These are phyloP conservation scores for Falco cherrug DNA, from an alignment of 2,797 vertebrate species.

Conservation along the genomic window DNA sequence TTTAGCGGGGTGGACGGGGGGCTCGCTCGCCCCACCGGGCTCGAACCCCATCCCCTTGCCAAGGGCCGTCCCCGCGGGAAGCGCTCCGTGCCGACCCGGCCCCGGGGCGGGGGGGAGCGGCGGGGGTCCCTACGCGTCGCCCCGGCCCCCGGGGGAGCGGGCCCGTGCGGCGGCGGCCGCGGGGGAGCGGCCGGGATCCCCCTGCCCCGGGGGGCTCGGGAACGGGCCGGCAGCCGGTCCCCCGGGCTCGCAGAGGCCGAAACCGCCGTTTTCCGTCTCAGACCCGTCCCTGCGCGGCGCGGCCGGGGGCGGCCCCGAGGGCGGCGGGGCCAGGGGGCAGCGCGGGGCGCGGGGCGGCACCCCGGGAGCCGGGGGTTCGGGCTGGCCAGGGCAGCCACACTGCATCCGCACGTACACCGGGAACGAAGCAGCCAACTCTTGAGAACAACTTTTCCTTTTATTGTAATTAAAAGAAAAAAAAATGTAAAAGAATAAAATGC, in stretches of 20 bases:
- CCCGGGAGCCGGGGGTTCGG: background rate
- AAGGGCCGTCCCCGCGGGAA: background rate
- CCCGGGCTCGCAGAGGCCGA: background rate
- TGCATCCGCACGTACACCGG: background rate
- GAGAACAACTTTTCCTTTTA: slow-evolving; percentile 31
- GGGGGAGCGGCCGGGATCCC: rapidly evolving
- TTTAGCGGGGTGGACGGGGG: background rate
- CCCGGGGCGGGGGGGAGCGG: background rate
- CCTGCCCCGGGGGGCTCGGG: too few species aligned
- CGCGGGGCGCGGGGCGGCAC: too few species aligned
- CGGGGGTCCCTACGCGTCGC: too few species aligned
- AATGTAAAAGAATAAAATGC: background rate
- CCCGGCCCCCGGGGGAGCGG: background rate
- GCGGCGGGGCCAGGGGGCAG: background rate
- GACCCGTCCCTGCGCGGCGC: background rate
- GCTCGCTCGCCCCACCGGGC: rapidly evolving
- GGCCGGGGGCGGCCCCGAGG: background rate
- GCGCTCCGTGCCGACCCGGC: background rate
- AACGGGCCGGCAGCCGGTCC: rapidly evolving
- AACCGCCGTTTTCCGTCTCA: background rate
- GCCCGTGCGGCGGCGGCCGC: too few species aligned
- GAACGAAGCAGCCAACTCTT: background rate
- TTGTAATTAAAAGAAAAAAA: background rate
- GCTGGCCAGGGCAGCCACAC: background rate
- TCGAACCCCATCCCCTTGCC: background rate